A percentile compares a stretch with the other conserved stretches of the same genome.
Conservation (phyloP, 2,888 invertebrate species). For the Nowickia ferox region DNA sequence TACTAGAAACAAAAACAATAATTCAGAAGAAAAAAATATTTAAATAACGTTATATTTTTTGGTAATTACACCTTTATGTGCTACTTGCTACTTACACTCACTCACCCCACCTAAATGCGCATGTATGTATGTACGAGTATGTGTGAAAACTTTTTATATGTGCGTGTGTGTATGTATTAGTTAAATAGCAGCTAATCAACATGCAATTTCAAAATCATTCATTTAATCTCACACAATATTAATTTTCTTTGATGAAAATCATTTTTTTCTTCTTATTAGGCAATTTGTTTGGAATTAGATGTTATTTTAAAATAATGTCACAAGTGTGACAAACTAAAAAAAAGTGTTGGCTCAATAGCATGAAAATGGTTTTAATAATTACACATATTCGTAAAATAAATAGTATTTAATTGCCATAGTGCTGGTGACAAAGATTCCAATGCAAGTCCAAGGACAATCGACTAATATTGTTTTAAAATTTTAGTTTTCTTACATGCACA, state of each 20-base stretch:
- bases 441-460: no score
- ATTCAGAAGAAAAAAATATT: slow-evolving; percentile 8
- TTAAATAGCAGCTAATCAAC: slow-evolving; percentile 65
- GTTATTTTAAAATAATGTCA: slow-evolving; percentile 53
- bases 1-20: slow-evolving; percentile 35
- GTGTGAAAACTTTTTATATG: not conserved
- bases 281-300: slow-evolving; percentile 48
- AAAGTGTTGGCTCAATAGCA: no score
- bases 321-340: slow-evolving; percentile 39
- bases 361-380: not conserved
- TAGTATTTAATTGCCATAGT: no score
- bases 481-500: no score
- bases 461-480: no score
- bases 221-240: slow-evolving; percentile 55
- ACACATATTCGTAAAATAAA: not conserved
- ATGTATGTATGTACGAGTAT: not conserved
- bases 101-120: not conserved
- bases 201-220: slow-evolving; percentile 70
- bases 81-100: not conserved
- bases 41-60: slow-evolving; percentile 30
- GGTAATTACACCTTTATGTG: slow-evolving; percentile 53
- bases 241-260: slow-evolving; percentile 54
- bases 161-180: slow-evolving; percentile 17
- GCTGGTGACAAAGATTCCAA: no score
- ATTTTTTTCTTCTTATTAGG: slow-evolving; percentile 21